A percentile compares a stretch with the other conserved stretches of the same genome.
Evolutionary conservation across 30 jellyfish, hydroid and myxozoan genomes (phyloP).

Genomic region (Aurelia sp.): DNA sequence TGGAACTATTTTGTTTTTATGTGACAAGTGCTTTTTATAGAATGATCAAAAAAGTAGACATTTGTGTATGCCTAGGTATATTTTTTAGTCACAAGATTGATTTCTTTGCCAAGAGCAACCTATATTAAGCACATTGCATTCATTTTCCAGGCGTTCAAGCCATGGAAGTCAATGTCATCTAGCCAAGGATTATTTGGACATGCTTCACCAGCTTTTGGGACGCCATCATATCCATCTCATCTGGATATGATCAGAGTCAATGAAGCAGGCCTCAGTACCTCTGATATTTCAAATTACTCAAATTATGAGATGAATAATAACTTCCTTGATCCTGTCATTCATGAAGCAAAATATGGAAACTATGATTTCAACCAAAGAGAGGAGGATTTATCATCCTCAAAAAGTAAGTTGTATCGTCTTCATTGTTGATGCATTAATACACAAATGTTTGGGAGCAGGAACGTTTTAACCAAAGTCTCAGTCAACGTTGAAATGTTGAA

Average conservation of each 20-base stretch:
- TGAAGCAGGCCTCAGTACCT: constrained; percentile 45
- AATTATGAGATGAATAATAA: constrained; percentile 27
- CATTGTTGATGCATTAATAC: too few species aligned
- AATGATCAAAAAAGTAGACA: too few species aligned
- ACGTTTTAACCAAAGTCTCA: too few species aligned
- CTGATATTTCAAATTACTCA: constrained; percentile 35
- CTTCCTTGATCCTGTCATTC: constrained; percentile 7
- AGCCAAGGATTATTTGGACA: constrained; percentile 41
- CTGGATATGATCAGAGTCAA: constrained; percentile 45
- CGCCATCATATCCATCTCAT: constrained; percentile 62
- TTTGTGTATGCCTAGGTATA: too few species aligned
- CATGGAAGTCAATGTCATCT: constrained; percentile 69
- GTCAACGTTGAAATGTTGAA: too few species aligned
- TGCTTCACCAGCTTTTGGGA: constrained; percentile 66
- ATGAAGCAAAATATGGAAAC: constrained; percentile 9
- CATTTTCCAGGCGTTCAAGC: constrained; percentile 18
- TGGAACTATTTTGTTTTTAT: too few species aligned
- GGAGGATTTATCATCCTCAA: constrained; percentile 17
- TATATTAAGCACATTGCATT: neutral
- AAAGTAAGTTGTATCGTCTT: constrained; percentile 16
- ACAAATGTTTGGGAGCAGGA: too few species aligned
- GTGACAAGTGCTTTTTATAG: too few species aligned
- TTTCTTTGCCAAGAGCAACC: too few species aligned
- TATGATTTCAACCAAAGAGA: neutral
- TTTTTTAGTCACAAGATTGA: too few species aligned